Evolutionary conservation across 2,113 vertebrate species (phyloP).

Genomic region (Sorex araneus): DNA sequence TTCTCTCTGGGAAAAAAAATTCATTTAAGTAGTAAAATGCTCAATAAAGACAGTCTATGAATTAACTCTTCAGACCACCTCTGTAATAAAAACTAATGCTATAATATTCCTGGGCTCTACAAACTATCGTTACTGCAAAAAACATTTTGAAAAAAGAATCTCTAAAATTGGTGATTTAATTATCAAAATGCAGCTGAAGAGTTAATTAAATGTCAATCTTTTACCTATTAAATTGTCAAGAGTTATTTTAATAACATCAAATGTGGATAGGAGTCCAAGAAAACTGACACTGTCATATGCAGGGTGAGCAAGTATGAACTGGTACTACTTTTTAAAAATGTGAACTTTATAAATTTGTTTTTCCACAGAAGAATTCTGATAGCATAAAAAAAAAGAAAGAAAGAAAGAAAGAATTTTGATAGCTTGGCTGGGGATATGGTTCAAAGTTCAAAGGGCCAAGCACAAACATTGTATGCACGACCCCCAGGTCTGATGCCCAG

Average conservation of each 20-base stretch:
- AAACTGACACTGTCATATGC: neutral
- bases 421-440: too few species aligned
- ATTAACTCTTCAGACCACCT: constrained; percentile 13
- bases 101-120: constrained; percentile 9
- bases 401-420: too few species aligned
- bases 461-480: too few species aligned
- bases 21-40: constrained; percentile 61
- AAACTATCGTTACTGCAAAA: constrained; percentile 38
- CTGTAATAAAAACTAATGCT: constrained; percentile 54
- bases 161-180: constrained; percentile 49
- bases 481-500: too few species aligned
- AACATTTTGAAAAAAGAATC: constrained; percentile 35
- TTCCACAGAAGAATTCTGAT: constrained; percentile 29
- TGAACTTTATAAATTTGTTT: neutral
- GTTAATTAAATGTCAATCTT: constrained; percentile 40
- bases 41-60: constrained; percentile 38
- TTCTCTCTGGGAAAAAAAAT: constrained; percentile 23
- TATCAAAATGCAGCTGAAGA: constrained; percentile 51
- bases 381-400: neutral
- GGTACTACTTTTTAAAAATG: constrained; percentile 29
- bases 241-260: constrained; percentile 37
- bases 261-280: neutral
- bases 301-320: neutral
- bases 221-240: constrained; percentile 48
- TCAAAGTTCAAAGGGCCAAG: too few species aligned